Percentiles rank a stretch among this genome's conserved stretches.
Evolutionary conservation across 2,888 invertebrate genomes (phyloP).

Genomic region (Andrena fulva): DNA sequence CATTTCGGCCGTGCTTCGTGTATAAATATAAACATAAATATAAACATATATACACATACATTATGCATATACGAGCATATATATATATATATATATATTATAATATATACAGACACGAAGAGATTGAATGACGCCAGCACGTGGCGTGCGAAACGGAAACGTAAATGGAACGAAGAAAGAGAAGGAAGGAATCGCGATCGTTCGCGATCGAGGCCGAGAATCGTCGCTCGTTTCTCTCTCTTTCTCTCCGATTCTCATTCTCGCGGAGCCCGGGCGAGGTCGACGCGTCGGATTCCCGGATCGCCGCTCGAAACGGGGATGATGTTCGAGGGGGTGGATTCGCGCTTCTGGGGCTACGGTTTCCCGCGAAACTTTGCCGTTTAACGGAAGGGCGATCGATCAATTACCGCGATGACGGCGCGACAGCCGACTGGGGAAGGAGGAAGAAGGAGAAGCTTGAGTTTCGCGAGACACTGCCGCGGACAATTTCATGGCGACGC

Average conservation of each 20-base stretch:
- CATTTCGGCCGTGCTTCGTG: conserved; percentile 46
- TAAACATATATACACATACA: conserved; percentile 14
- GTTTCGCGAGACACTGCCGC: conserved; percentile 34
- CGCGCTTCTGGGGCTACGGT: background rate
- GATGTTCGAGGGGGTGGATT: background rate
- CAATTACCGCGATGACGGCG: background rate
- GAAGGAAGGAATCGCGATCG: conserved; percentile 38
- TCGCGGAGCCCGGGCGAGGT: background rate
- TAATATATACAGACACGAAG: conserved; percentile 25
- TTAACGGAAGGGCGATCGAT: background rate
- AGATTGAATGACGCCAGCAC: conserved; percentile 39
- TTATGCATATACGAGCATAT: conserved; percentile 45
- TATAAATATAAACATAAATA: conserved; percentile 25
- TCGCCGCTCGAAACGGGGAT: background rate
- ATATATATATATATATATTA: conserved; percentile 35
- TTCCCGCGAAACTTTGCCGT: background rate
- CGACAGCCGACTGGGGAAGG: conserved; percentile 11
- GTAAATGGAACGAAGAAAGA: background rate
- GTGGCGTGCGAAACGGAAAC: conserved; percentile 41
- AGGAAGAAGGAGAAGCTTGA: background rate
- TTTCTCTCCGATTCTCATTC: conserved; percentile 21
- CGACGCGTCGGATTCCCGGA: background rate
- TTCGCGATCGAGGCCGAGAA: conserved; percentile 13
- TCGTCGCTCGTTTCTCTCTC: conserved; percentile 17
- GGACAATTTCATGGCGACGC: conserved; percentile 34